Evolutionary conservation across 2,888 invertebrate genomes (phyloP), one percentile per base, ranked within the genome.

Genomic region (Drosophila macrothrix): DNA sequence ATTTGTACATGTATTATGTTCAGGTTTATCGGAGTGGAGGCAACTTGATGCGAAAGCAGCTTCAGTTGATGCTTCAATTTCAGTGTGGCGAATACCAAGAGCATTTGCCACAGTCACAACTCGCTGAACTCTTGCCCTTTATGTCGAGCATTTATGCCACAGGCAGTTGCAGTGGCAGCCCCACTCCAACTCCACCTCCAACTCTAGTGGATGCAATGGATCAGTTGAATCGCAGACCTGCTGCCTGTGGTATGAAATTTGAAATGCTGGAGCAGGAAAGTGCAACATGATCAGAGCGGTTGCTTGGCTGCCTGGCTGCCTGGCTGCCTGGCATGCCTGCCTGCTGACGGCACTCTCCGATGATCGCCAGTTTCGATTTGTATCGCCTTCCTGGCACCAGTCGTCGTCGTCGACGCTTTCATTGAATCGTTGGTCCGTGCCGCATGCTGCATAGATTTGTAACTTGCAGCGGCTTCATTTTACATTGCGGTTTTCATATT

Each of bases 81-180:
- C 76, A 79, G 72, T 75, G 54, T 37, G 62, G 70, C 46, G 68
- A 79, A 81, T 64, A 66, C 49, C 53, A 63, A 70, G 69, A 67
- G 69, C 75, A 73, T 81, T 76, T 76, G 72, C 81, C 84, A 79
- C 84, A 87, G 87, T 87, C 84, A 73, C 79, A 88, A 84, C 87
- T 87, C 66, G 72, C 76, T 88, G 87, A 88, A 89, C 87, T 88
- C 71, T 88, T 88, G 87, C 87, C 87, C 89, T 88, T 87, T 88
- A 82, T 88, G 89, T 89, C 80, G 87, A 76, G 89, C 87, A 84
- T 80, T 80, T 88, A 65, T 80, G 83, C 85, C 83, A 71, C 81
- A 75, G 85, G 88, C 80, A 49, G 63, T 55, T 69, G 76, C 69
- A 69, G 63, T 53, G 46, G 61, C 46, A 46, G 33, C 61, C 60